Evolutionary conservation across 1,140 invertebrate species (phyloP), one percentile per base, ranked within the genome.

Genomic region (Megalopta genalis): DNA sequence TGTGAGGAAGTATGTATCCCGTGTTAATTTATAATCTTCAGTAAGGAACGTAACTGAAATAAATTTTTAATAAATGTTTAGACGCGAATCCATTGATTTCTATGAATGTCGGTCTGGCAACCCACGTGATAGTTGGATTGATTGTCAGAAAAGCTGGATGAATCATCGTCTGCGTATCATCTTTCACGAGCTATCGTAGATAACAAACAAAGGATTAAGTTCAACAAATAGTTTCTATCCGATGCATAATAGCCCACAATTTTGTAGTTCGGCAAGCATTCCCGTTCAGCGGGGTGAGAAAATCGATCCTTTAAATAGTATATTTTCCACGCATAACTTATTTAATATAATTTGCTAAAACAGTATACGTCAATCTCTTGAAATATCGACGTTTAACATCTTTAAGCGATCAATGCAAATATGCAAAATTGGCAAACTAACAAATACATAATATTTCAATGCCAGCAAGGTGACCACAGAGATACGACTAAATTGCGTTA

Each of bases 1-100:
- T 64, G n/a, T 46, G 9, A 39, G 16, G n/a, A 12, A 46, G 14
- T 59, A 46, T 27, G 62, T 74, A 74, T 67, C 42, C 54, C 25
- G 5, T 6, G 37, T 65, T 74, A 74, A 21, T 60, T 76, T 46
- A 46, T 60, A 46, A 2, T 18, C 25, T 10, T 46, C 21, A 59
- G 14, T n/a, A 67, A 42, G 12, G 9, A 66, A 27, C 3, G 25
- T 66, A 23, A 66, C 14, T 70, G 25, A 32, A 59, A 76, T 76
- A 68, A 60, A 68, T 68, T 60, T 59, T 68, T 21, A 60, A 68
- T 25, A 32, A 67, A 76, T 10, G 21, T 32, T 76, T 1, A 37
- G 8, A 12, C 25, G 23, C 21, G 54, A 54, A 76, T 57, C 8
- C n/a, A 32, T 68, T 75, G 18, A 66, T 59, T 57, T 76, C n/a